A percentile compares a stretch with the other conserved stretches of the same genome.
Conservation (phyloP, 2,113 vertebrate species). For the Pachyramphus minor region DNA sequence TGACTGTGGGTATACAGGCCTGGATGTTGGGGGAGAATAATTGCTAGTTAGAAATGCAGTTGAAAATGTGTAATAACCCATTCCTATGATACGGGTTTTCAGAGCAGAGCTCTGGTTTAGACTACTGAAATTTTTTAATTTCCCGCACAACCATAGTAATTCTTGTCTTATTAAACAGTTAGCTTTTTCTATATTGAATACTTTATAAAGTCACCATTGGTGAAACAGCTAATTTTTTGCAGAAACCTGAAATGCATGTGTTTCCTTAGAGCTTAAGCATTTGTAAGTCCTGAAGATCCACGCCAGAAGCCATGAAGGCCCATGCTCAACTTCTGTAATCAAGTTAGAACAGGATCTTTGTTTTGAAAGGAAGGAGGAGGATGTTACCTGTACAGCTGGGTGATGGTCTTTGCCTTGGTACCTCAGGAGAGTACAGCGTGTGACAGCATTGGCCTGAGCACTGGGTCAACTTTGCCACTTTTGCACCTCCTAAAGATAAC, state of each 20-base stretch:
- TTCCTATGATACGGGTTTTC: not conserved
- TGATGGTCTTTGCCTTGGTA: not conserved
- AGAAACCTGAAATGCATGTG: not conserved
- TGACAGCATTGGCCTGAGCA: not conserved
- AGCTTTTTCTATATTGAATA: not conserved
- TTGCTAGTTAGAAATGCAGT: not conserved
- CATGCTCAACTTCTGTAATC: not conserved
- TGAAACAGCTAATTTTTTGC: not conserved
- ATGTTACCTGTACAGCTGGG: not conserved
- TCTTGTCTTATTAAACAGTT: not conserved
- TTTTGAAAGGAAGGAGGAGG: not conserved
- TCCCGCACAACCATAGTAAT: not conserved
- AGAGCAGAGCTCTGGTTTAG: not conserved
- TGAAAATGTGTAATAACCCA: not conserved
- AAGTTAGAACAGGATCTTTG: not conserved
- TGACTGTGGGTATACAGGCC: not conserved
- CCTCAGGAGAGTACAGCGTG: not conserved
- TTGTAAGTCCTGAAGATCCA: not conserved
- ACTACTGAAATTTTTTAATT: not conserved
- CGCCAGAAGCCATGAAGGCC: not conserved
- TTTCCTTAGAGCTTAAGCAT: not conserved
- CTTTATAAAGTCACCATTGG: not conserved
- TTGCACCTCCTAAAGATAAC: not conserved
- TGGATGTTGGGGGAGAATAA: not conserved
- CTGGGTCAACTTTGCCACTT: not conserved